phyloP scores from a whole-genome alignment of 1,140 invertebrate species.

The Asobara japonica region DNA sequence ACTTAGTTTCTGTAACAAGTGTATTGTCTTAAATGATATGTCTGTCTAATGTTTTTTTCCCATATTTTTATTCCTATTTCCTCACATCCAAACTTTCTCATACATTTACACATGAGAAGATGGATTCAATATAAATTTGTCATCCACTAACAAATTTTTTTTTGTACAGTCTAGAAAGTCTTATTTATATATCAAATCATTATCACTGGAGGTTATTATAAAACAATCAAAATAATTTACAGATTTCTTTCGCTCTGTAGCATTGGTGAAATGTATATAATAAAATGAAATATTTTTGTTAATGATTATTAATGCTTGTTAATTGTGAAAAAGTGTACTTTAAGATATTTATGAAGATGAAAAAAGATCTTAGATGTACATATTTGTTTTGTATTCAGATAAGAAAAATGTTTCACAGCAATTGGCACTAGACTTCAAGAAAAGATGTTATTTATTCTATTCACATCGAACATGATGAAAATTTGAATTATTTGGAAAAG shows the following conservation, averaged over 20 bases:
- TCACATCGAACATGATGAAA: constrained; percentile 7
- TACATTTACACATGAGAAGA: background rate
- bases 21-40: constrained; percentile 69
- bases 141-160: constrained; percentile 43
- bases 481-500: constrained; percentile 27
- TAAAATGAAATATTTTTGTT: background rate
- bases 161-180: constrained; percentile 47
- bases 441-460: constrained; percentile 12
- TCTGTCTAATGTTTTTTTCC: constrained; percentile 63
- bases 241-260: constrained; percentile 32
- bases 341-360: constrained; percentile 45
- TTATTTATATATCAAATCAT: constrained; percentile 51
- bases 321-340: constrained; percentile 41
- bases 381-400: background rate
- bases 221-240: constrained; percentile 34
- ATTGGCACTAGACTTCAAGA: constrained; percentile 5
- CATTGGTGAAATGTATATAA: background rate
- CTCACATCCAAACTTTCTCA: constrained; percentile 48
- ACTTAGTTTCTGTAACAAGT: constrained; percentile 65
- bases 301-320: constrained; percentile 24
- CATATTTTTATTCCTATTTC: constrained; percentile 47
- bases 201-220: constrained; percentile 56
- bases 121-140: constrained; percentile 51
- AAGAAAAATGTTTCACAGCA: constrained; percentile 8
- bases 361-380: constrained; percentile 5